These are phyloP conservation scores for Hipposideros larvatus DNA, from an alignment of 2,797 vertebrate species.

Conservation along the genomic window DNA sequence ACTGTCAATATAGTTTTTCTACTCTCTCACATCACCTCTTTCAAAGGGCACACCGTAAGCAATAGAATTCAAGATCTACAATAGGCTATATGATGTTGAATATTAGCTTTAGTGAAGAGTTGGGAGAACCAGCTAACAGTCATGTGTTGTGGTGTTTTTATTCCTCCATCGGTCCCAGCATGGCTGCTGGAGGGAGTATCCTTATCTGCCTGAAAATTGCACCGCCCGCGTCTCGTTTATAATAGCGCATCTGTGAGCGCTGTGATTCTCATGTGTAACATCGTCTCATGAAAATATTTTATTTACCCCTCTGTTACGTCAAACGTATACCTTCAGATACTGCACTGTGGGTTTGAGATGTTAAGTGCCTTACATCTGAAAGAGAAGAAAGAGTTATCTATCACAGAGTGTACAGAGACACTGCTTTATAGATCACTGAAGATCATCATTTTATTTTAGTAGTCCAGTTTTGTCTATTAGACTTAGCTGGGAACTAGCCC, in stretches of 20 bases:
- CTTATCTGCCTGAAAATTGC: neutral
- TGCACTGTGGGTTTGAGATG: neutral
- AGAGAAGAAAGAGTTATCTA: neutral
- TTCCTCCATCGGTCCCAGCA: neutral
- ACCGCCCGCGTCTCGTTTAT: neutral
- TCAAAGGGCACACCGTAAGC: neutral
- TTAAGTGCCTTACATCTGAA: neutral
- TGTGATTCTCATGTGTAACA: neutral
- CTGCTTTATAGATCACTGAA: neutral
- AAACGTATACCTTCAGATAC: neutral
- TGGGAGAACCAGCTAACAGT: neutral
- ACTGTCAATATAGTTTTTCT: neutral
- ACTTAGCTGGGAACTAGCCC: neutral
- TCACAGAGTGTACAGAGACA: neutral
- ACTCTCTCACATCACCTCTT: neutral
- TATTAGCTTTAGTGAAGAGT: neutral
- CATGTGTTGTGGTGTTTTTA: neutral
- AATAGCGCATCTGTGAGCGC: neutral
- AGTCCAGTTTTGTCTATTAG: neutral
- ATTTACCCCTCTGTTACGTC: neutral
- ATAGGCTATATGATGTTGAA: neutral
- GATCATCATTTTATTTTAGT: neutral
- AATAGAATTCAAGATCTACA: neutral
- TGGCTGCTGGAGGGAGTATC: neutral
- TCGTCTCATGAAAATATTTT: neutral